phyloP scores from a whole-genome alignment of 2,888 invertebrate genomes.

The Netelia virgata region DNA sequence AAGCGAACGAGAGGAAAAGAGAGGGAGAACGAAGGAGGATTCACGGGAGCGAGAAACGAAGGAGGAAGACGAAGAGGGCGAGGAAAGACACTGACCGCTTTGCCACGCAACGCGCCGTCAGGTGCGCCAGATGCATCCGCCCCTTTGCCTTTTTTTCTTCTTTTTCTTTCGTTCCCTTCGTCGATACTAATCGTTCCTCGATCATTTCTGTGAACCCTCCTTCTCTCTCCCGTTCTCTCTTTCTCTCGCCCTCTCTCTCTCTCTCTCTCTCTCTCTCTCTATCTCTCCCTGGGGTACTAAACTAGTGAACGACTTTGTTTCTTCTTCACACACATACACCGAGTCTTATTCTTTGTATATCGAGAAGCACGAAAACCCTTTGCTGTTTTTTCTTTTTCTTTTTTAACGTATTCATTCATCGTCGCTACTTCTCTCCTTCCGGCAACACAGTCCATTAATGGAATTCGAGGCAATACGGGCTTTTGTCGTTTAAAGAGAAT shows the following conservation, averaged over 20 bases:
- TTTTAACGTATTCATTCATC: constrained; percentile 35
- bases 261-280: not conserved
- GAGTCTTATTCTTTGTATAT: constrained; percentile 15
- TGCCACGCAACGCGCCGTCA: constrained; percentile 79
- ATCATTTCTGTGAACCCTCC: constrained; percentile 76
- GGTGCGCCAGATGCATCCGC: constrained; percentile 83
- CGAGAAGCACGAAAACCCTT: constrained; percentile 3
- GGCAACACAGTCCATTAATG: constrained; percentile 12
- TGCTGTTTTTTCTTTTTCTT: constrained; percentile 34
- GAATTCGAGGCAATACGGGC: constrained; percentile 2
- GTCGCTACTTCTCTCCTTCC: constrained; percentile 26
- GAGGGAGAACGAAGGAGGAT: constrained; percentile 49
- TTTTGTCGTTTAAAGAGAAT: not conserved
- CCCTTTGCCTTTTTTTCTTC: constrained; percentile 64
- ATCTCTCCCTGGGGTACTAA: constrained; percentile 12
- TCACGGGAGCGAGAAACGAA: constrained; percentile 53
- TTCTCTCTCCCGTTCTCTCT: not conserved
- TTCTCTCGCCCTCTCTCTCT: not conserved
- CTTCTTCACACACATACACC: not conserved
- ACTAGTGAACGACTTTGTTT: constrained; percentile 49
- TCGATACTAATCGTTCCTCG: constrained; percentile 83
- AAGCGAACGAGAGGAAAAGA: constrained; percentile 35
- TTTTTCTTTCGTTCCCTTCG: constrained; percentile 67
- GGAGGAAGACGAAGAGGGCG: constrained; percentile 44
- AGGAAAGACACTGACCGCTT: constrained; percentile 69